Evolutionary conservation across 2,888 invertebrate genomes (phyloP), one percentile per base, ranked within the genome.

Genomic region (Seladonia tumulorum): DNA sequence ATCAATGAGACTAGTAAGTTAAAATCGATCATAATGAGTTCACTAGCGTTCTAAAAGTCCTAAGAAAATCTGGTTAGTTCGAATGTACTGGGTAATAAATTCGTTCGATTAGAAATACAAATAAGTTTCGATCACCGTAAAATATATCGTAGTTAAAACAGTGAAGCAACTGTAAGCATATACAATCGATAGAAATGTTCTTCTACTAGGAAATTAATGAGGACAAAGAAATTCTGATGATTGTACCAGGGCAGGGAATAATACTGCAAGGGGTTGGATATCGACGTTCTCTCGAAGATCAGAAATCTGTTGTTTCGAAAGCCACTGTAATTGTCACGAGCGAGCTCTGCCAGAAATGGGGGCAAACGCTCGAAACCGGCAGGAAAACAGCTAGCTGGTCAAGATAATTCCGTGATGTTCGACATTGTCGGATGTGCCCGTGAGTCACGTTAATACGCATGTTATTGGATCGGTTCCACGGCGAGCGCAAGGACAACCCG

Each of bases 401-500:
- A n/a, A 39, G 70, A 70, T 70, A 42, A 70, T 42, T 39, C 70
- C 39, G n/a, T 1, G 42, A n/a, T 70, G 42, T 70, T 12, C 12
- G n/a, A 70, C 70, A 70, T 10, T 5, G 39, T 5, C n/a, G 70
- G 22, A 70, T 39, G 70, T 42, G 42, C 22, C 39, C 5, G n/a
- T 39, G 70, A 42, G n/a, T 39, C 42, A 22, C 42, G 70, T 70
- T 70, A 70, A 42, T 70, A 70, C 70, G 42, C 70, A n/a, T 73
- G 73, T 73, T 49, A 49, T 73, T 49, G 73, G 73, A 73, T 73
- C 49, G 49, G 45, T 35, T 49, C 29, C 49, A 18, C 42, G 49
- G 18, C n/a, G 14, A 53, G 42, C 86, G 87, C 83, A 82, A 35
- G 83, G 82, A 87, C 81, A 85, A 87, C 87, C 68, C 49, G 68